Percentiles rank a stretch among this genome's conserved stretches.
These are phyloP conservation scores for Florisuga fusca DNA, from an alignment of 2,797 vertebrate species.

Conservation along the genomic window DNA sequence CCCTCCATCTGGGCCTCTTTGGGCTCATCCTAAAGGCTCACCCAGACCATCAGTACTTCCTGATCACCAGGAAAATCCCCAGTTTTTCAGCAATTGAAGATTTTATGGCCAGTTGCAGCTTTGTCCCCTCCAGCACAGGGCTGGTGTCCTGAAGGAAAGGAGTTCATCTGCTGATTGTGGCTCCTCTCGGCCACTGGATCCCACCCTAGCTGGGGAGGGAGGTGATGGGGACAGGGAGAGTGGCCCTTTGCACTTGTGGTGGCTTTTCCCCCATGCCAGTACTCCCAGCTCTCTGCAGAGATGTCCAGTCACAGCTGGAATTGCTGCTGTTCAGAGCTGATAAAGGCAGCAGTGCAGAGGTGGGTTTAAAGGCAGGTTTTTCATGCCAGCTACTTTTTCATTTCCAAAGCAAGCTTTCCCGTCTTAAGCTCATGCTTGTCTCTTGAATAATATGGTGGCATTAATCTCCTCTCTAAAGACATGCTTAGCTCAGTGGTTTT, in stretches of 20 bases:
- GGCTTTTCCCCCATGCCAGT: neutral
- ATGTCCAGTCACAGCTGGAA: neutral
- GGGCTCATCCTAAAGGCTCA: neutral
- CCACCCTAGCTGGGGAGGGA: neutral
- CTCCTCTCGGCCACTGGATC: neutral
- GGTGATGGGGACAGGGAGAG: neutral
- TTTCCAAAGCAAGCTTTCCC: conserved; percentile 24
- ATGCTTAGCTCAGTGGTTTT: conserved; percentile 22
- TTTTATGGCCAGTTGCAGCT: neutral
- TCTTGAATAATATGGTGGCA: conserved; percentile 28
- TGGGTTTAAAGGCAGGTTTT: neutral
- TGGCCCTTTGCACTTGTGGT: neutral
- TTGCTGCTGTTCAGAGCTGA: neutral
- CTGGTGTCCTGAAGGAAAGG: neutral
- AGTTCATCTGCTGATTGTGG: neutral
- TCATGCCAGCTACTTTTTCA: neutral
- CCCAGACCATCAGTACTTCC: neutral
- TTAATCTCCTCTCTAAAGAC: conserved; percentile 30
- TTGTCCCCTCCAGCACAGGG: accelerated
- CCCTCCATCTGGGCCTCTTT: neutral
- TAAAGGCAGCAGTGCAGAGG: neutral
- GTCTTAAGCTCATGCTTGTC: neutral
- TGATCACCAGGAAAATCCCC: neutral
- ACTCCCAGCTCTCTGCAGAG: neutral
- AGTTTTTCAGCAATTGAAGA: neutral